Evolutionary conservation across 2,797 vertebrate genomes (phyloP).

Genomic region (Chelmon rostratus): DNA sequence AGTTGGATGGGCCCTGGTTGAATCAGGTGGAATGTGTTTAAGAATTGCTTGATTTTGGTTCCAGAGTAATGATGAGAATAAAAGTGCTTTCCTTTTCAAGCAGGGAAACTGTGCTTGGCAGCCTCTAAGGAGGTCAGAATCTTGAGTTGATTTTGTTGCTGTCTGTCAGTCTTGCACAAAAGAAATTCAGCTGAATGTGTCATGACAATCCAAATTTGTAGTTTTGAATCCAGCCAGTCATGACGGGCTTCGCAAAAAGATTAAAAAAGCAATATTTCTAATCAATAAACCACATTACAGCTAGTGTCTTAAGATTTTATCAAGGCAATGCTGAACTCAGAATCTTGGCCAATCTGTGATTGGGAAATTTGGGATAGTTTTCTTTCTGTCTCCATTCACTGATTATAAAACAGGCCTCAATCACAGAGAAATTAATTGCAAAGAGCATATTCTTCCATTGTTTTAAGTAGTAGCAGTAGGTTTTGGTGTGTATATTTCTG

Average conservation of each 20-base stretch:
- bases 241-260: background rate
- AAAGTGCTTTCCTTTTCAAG: conserved; percentile 8
- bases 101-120: conserved; percentile 22
- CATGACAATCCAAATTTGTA: background rate
- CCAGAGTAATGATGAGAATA: conserved; percentile 13
- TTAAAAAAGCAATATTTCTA: background rate
- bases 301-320: background rate
- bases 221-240: background rate
- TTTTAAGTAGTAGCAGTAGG: no score
- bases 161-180: conserved; percentile 12
- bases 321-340: background rate
- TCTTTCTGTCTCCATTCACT: background rate
- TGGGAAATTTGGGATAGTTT: background rate
- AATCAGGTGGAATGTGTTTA: conserved; percentile 43
- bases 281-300: background rate
- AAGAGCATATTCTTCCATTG: no score
- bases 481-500: no score
- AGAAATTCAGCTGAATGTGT: background rate
- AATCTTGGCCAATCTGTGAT: no score
- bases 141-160: conserved; percentile 16
- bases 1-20: background rate
- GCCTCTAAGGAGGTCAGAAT: conserved; percentile 11
- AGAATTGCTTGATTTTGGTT: conserved; percentile 15
- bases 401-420: background rate
- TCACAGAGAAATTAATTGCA: background rate